Conservation (phyloP, 1,140 invertebrate species). For the Brachionus rubens region DNA sequence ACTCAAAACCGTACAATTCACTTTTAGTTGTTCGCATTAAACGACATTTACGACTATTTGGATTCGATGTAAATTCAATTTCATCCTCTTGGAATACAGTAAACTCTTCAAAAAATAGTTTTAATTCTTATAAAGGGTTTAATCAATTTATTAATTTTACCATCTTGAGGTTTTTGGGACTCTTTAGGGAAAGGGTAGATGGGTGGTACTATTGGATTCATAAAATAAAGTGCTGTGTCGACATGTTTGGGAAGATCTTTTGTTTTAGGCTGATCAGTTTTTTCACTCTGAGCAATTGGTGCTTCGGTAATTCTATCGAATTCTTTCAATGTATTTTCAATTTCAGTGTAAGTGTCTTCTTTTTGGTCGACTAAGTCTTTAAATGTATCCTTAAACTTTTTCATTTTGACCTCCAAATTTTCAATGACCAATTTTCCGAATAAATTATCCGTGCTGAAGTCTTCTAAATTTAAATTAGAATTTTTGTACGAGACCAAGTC, state of each 20-base stretch:
- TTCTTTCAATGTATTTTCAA: constrained; percentile 2
- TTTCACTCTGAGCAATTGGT: background rate
- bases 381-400: background rate
- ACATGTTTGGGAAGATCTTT: background rate
- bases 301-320: constrained; percentile 27
- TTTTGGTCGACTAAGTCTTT: background rate
- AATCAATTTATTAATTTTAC: background rate
- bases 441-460: background rate
- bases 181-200: background rate
- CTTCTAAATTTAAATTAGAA: background rate
- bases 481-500: constrained; percentile 15
- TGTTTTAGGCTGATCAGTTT: background rate
- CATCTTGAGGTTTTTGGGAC: background rate
- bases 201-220: constrained; percentile 19
- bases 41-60: background rate
- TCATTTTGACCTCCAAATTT: background rate
- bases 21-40: background rate
- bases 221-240: background rate
- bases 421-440: constrained; percentile 27
- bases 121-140: background rate
- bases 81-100: background rate
- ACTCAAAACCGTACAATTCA: constrained; percentile 39
- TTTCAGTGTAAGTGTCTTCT: constrained; percentile 12
- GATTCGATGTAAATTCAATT: background rate
- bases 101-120: background rate